A percentile compares a stretch with the other conserved stretches of the same genome.
Conservation (phyloP, 2,797 vertebrate species). For the Poecilia wingei region DNA sequence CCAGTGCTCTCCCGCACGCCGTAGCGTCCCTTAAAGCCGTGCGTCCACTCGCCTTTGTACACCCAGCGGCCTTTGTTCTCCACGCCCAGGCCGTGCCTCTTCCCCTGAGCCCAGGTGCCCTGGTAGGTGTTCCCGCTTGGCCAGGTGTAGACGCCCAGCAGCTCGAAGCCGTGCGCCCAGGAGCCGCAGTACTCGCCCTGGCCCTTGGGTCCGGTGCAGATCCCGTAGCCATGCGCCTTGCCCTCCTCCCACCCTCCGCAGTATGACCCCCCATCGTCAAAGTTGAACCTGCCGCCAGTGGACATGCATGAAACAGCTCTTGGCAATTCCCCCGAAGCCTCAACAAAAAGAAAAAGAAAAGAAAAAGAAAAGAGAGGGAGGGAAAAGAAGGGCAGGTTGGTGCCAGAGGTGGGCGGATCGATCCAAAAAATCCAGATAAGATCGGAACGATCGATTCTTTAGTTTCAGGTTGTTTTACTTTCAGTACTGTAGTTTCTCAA, state of each 20-base stretch:
- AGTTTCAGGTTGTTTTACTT: too few species aligned
- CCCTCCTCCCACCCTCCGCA: constrained; percentile 99
- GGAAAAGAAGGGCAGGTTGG: constrained; percentile 62
- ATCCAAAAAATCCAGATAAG: too few species aligned
- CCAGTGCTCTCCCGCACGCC: constrained; percentile 94
- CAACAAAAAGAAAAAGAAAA: constrained; percentile 83
- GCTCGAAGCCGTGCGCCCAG: constrained; percentile 98
- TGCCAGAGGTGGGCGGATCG: constrained; percentile 34
- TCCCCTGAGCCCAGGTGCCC: constrained; percentile 98
- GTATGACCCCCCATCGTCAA: constrained; percentile 99
- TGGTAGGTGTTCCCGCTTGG: constrained; percentile 99
- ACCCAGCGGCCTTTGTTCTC: constrained; percentile 99
- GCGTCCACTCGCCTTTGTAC: constrained; percentile 98
- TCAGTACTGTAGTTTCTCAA: too few species aligned
- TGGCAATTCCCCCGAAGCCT: constrained; percentile 89
- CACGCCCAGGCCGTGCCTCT: constrained; percentile 95
- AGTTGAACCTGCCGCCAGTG: constrained; percentile 99
- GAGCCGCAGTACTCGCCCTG: constrained; percentile 98
- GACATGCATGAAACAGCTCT: constrained; percentile 99
- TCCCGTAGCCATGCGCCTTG: constrained; percentile 98
- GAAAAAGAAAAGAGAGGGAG: constrained; percentile 58
- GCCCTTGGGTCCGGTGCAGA: constrained; percentile 98
- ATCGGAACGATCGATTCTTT: too few species aligned
- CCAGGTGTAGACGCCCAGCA: constrained; percentile 98
- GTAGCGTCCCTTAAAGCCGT: constrained; percentile 98